These are phyloP conservation scores for Remorina albescens DNA, from an alignment of 2,797 vertebrate genomes.

Conservation along the genomic window DNA sequence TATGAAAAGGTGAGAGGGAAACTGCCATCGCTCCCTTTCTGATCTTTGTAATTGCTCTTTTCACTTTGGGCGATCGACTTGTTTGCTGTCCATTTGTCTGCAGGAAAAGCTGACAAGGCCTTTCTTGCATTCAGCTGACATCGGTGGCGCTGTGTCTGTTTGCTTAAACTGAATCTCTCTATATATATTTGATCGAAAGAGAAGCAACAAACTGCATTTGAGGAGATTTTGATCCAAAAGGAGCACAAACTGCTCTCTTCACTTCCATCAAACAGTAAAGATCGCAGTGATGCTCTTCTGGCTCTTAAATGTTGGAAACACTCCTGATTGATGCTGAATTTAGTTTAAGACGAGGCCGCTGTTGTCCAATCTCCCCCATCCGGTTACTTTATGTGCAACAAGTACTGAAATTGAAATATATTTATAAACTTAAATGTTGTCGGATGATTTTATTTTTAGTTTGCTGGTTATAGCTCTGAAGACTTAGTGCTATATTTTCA, in stretches of 20 bases:
- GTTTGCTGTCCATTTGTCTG: slow-evolving; percentile 1
- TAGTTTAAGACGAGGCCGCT: background rate
- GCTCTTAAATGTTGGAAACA: background rate
- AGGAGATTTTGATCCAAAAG: background rate
- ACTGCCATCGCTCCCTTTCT: background rate
- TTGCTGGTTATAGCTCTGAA: no score
- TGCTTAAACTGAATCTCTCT: no score
- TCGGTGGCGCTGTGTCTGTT: no score
- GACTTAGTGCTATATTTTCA: no score
- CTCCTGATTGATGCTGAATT: background rate
- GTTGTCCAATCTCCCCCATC: background rate
- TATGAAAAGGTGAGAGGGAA: slow-evolving; percentile 35
- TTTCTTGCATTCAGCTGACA: background rate
- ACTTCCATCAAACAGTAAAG: background rate
- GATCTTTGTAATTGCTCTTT: slow-evolving; percentile 22
- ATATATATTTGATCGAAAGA: background rate
- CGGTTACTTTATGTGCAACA: background rate
- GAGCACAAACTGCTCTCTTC: background rate
- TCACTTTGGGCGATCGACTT: slow-evolving; percentile 5
- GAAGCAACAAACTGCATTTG: background rate
- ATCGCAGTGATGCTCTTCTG: background rate
- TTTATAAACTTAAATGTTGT: background rate
- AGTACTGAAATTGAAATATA: no score
- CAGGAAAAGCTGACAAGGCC: background rate
- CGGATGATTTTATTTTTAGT: no score